A percentile compares a stretch with the other conserved stretches of the same genome.
Conservation (phyloP, 1,140 invertebrate genomes). For the Oryzaephilus surinamensis region DNA sequence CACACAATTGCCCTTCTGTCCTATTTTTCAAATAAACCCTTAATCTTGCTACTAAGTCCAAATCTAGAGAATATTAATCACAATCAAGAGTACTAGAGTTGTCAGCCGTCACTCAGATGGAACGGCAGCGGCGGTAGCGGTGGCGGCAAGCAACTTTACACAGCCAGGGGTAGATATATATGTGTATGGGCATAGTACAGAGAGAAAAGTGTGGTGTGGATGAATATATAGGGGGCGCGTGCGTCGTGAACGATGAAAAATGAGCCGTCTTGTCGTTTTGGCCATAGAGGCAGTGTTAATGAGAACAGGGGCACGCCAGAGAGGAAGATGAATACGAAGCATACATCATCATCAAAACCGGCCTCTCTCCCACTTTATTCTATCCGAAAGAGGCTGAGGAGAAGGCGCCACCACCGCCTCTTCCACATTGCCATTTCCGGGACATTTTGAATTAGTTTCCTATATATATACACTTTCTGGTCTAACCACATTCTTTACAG, state of each 20-base stretch:
- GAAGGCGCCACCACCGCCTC: too few relatives aligned
- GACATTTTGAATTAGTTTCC: too few relatives aligned
- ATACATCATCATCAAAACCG: slow-evolving; percentile 25
- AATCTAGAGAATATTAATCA: slow-evolving; percentile 24
- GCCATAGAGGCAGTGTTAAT: slow-evolving; percentile 18
- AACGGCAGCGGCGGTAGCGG: not conserved
- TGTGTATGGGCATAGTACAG: not conserved
- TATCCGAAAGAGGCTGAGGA: too few relatives aligned
- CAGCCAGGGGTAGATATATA: too few relatives aligned
- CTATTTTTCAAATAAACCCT: slow-evolving; percentile 2
- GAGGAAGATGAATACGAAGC: slow-evolving; percentile 18
- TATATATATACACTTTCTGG: too few relatives aligned
- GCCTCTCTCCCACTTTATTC: too few relatives aligned
- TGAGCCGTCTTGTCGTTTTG: slow-evolving; percentile 18
- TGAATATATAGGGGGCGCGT: slow-evolving; percentile 16
- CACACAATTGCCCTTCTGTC: too few relatives aligned
- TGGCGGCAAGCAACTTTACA: too few relatives aligned
- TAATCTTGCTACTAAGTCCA: slow-evolving; percentile 17
- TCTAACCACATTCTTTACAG: too few relatives aligned
- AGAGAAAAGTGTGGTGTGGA: slow-evolving; percentile 6
- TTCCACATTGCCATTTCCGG: too few relatives aligned
- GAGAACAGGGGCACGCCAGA: slow-evolving; percentile 13
- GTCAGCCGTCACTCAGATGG: slow-evolving; percentile 17
- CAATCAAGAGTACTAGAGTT: slow-evolving; percentile 18
- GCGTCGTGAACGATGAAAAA: slow-evolving; percentile 23